These are phyloP conservation scores for Lucifuga dentata DNA, from an alignment of 2,113 vertebrate genomes.

Conservation along the genomic window DNA sequence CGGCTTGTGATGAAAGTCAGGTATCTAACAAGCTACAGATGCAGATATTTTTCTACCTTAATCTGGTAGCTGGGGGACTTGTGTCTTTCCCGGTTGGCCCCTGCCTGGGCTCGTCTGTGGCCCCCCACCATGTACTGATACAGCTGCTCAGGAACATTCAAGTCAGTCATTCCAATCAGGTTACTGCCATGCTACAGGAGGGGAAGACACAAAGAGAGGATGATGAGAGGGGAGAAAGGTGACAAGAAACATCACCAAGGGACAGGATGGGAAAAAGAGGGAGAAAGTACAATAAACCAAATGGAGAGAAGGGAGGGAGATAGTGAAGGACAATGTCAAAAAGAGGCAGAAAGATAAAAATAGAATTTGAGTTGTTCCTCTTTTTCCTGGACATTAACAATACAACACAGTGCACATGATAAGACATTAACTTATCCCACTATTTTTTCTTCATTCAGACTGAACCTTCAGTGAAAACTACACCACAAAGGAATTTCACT, in stretches of 20 bases:
- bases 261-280: neutral
- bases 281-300: neutral
- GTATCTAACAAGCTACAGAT: no score
- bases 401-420: no score
- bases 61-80: constrained; percentile 99
- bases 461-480: no score
- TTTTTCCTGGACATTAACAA: neutral
- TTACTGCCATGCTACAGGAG: constrained; percentile 92
- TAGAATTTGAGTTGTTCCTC: neutral
- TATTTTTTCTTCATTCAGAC: no score
- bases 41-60: constrained; percentile 83
- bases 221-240: neutral
- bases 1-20: no score
- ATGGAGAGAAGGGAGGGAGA: neutral
- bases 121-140: constrained; percentile 99
- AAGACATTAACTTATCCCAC: no score
- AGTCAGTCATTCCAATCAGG: constrained; percentile 96
- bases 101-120: constrained; percentile 90
- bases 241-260: no score
- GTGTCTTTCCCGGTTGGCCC: constrained; percentile 93
- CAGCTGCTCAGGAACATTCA: constrained; percentile 96
- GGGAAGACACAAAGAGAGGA: neutral
- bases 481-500: no score
- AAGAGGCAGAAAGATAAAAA: neutral
- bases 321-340: neutral